Evolutionary conservation across 1,140 invertebrate genomes (phyloP), one percentile per base, ranked within the genome.

Genomic region (Neoseiulus cucumeris): DNA sequence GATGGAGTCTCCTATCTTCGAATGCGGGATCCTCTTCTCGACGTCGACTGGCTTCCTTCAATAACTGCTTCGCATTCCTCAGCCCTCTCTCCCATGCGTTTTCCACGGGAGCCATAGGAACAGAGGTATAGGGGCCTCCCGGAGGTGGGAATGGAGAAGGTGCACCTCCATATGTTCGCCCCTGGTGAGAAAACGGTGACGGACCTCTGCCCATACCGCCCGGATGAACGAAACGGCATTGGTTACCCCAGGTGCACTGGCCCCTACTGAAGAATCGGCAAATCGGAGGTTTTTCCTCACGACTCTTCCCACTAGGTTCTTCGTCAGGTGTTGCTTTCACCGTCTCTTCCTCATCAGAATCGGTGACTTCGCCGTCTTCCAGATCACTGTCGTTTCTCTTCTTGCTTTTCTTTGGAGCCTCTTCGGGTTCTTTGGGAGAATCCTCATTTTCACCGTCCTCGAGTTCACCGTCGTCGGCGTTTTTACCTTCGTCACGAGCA

Each of bases 21-120:
- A 59, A 59, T 25, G 51, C 51, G 17, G 51, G 51, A 59, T 59
- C 51, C 51, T 59, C 51, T 25, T 59, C 51, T 14, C 51, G 51
- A 25, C 51, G 51, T 14, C 51, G 51, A 59, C 22, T 59, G 12
- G 51, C 51, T 33, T 59, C 51, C 22, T 59, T 59, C 14, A 59
- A 33, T 33, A 59, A 29, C 9, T 59, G 25, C 22, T 59, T 59
- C 51, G 51, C 51, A 20, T 59, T 59, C 14, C 51, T 12, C 17
- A 59, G 33, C 14, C 51, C 51, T 25, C 51, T 25, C 33, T 59
- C 51, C 51, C 51, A 59, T 1, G 51, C 51, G 22, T 25, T 29
- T 25, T 59, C 51, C 22, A 59, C 51, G 4, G 51, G 51, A 18
- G 51, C 51, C 51, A 59, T 59, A 14, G 51, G 51, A 20, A 33